A percentile compares a stretch with the other conserved stretches of the same genome.
Conservation (phyloP, 2,113 vertebrate species). For the Paralichthys olivaceus region DNA sequence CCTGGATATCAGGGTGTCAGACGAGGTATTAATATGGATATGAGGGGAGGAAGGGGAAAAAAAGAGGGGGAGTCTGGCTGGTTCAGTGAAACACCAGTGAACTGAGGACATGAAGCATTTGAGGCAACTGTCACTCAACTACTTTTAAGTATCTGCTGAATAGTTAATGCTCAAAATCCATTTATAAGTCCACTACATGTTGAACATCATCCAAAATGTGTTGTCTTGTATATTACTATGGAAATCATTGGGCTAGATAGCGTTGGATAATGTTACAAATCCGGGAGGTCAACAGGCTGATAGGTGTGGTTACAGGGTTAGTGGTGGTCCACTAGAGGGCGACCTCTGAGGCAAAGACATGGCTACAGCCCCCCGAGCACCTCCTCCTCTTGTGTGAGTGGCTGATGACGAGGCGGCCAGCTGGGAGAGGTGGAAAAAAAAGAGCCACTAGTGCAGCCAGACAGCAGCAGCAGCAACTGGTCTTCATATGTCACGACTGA, state of each 20-base stretch:
- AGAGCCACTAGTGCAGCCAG: slow-evolving; percentile 11
- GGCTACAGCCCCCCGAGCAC: background rate
- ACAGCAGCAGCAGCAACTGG: slow-evolving; percentile 35
- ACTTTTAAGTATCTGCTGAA: slow-evolving; percentile 22
- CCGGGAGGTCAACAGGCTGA: background rate
- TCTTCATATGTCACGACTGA: slow-evolving; percentile 42
- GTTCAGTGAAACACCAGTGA: background rate
- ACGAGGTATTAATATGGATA: slow-evolving; percentile 24
- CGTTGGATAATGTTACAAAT: background rate
- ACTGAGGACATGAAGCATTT: slow-evolving; percentile 26
- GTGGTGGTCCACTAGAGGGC: slow-evolving; percentile 75
- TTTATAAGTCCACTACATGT: background rate
- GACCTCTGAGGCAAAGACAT: slow-evolving; percentile 44
- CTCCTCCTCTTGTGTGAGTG: slow-evolving; percentile 8
- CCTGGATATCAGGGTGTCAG: slow-evolving; percentile 23
- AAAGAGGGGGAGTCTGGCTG: background rate
- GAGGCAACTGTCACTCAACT: slow-evolving; percentile 19
- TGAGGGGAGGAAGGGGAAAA: slow-evolving; percentile 2
- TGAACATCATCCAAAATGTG: background rate
- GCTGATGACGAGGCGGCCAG: slow-evolving; percentile 39
- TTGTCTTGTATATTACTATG: background rate
- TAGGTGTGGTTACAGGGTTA: slow-evolving; percentile 1
- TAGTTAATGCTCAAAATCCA: background rate
- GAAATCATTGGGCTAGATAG: too few relatives aligned
- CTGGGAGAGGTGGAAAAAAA: slow-evolving; percentile 7